Conservation (phyloP, 2,888 invertebrate species). For the Thera britannica region DNA sequence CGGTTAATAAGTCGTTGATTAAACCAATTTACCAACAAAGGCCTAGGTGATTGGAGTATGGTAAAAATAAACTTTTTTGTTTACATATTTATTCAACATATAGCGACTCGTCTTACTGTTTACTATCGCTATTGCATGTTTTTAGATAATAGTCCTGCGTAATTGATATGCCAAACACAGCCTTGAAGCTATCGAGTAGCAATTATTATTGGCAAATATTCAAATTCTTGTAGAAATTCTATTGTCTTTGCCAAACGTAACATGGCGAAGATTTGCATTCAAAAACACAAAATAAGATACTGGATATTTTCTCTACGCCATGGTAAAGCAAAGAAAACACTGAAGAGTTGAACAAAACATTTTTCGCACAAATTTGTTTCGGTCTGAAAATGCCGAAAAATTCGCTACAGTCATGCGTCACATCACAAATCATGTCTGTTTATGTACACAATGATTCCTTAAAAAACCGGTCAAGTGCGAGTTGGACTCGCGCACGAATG, state of each 20-base stretch:
- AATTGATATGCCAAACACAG: conserved; percentile 20
- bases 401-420: conserved; percentile 9
- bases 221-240: conserved; percentile 23
- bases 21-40: too few relatives aligned
- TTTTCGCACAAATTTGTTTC: conserved; percentile 18
- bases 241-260: conserved; percentile 24
- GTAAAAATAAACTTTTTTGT: too few relatives aligned
- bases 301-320: conserved; percentile 10
- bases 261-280: conserved; percentile 10
- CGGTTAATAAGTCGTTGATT: too few relatives aligned
- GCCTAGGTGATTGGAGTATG: too few relatives aligned
- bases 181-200: conserved; percentile 3
- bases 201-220: conserved; percentile 29
- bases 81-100: too few relatives aligned
- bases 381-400: conserved; percentile 14
- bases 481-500: too few relatives aligned
- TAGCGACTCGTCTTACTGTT: too few relatives aligned
- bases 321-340: neutral
- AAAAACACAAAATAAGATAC: conserved; percentile 4
- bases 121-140: too few relatives aligned
- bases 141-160: too few relatives aligned
- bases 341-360: conserved; percentile 12
- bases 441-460: neutral
- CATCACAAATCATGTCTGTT: neutral
- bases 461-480: too few relatives aligned